These are phyloP conservation scores for Mamestra brassicae DNA, from an alignment of 2,888 invertebrate genomes.

Conservation along the genomic window DNA sequence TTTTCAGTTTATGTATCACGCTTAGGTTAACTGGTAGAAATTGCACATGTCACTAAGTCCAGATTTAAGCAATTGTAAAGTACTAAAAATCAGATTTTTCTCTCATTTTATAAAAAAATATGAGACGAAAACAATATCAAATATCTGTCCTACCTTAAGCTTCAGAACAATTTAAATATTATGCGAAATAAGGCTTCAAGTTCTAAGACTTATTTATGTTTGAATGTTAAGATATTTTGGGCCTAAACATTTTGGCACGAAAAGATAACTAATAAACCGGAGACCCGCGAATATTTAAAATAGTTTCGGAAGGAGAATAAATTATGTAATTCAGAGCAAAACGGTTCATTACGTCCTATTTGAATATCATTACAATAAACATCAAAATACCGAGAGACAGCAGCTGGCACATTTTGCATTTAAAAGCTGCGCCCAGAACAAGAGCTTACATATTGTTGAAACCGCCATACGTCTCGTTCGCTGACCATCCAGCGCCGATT, in stretches of 20 bases:
- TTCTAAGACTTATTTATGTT: conserved; percentile 10
- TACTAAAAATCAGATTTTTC: too few species aligned
- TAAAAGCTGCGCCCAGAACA: background rate
- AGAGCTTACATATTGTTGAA: conserved; percentile 22
- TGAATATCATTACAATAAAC: background rate
- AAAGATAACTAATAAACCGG: conserved; percentile 8
- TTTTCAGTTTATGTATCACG: too few species aligned
- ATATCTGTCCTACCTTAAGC: too few species aligned
- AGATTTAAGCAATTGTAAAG: too few species aligned
- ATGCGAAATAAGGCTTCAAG: background rate
- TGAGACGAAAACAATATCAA: too few species aligned
- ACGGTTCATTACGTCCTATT: background rate
- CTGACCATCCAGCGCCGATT: conserved; percentile 14
- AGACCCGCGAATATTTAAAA: conserved; percentile 5
- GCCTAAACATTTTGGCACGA: background rate
- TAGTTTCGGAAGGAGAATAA: background rate
- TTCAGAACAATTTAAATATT: conserved; percentile 6
- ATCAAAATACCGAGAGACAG: background rate
- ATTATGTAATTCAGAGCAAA: background rate
- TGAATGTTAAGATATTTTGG: conserved; percentile 23
- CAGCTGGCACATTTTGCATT: background rate
- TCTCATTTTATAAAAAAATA: too few species aligned
- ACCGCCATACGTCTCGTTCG: conserved; percentile 10
- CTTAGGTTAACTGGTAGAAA: too few species aligned
- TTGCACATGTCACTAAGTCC: too few species aligned